These are phyloP conservation scores for Paramormyrops hopkinsi DNA, from an alignment of 2,797 vertebrate species.

Conservation along the genomic window DNA sequence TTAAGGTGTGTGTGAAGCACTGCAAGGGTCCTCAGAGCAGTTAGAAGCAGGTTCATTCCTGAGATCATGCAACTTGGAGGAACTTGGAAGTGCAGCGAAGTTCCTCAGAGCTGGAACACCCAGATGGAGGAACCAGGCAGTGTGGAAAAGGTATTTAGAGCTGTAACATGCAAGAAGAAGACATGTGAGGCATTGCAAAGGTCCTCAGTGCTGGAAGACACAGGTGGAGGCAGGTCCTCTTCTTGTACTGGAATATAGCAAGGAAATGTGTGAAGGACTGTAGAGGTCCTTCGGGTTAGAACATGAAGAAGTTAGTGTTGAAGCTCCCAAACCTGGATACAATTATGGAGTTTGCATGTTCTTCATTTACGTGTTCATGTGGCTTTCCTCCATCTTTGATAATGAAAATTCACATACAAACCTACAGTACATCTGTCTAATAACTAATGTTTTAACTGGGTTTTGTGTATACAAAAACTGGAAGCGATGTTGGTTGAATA, in stretches of 20 bases:
- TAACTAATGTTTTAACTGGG: neutral
- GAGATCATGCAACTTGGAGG: neutral
- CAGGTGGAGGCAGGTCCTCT: neutral
- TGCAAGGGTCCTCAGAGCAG: neutral
- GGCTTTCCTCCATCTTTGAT: neutral
- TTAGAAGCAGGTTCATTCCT: neutral
- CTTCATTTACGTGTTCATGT: neutral
- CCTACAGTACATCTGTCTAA: neutral
- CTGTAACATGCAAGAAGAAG: neutral
- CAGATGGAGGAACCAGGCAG: neutral
- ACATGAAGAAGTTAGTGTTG: neutral
- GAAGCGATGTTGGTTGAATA: neutral
- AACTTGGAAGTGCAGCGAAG: neutral
- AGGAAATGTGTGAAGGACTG: neutral
- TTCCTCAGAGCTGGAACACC: neutral
- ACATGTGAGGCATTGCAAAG: neutral
- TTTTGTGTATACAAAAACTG: neutral
- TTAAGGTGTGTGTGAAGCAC: neutral
- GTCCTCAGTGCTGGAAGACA: neutral
- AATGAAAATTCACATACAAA: neutral
- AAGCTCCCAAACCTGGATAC: neutral
- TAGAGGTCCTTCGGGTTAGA: neutral
- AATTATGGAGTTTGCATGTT: neutral
- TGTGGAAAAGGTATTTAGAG: neutral
- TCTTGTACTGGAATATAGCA: neutral